phyloP scores from a whole-genome alignment of 2,888 invertebrate genomes.

The Quadroppia sp. region DNA sequence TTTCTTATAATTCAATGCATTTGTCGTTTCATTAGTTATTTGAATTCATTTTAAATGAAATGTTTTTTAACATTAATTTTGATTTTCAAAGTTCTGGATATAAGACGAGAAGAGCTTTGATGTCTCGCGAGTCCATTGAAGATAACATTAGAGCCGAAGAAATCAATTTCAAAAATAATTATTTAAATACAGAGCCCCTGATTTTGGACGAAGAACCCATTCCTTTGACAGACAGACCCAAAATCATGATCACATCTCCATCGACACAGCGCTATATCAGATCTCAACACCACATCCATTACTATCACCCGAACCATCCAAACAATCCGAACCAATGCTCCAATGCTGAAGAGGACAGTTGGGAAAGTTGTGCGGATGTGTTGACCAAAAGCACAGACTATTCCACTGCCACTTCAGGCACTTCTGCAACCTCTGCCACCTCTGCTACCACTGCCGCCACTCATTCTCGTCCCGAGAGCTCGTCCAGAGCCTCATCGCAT shows the following conservation, averaged over 20 bases:
- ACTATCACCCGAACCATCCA: conserved; percentile 14
- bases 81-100: conserved; percentile 24
- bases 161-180: conserved; percentile 3
- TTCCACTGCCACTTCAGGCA: background rate
- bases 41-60: background rate
- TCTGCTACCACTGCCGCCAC: conserved; percentile 21
- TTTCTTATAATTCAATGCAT: background rate
- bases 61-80: background rate
- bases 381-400: background rate
- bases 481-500: conserved; percentile 18
- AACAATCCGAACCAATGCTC: conserved; percentile 13
- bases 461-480: conserved; percentile 12
- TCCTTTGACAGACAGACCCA: conserved; percentile 17
- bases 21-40: background rate
- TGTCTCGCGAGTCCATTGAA: conserved; percentile 12
- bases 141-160: background rate
- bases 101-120: background rate
- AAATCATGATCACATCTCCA: conserved; percentile 27
- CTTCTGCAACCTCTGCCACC: conserved; percentile 14
- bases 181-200: background rate
- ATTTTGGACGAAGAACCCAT: background rate
- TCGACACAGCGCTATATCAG: conserved; percentile 17
- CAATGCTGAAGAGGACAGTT: conserved; percentile 12
- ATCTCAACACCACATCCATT: conserved; percentile 11
- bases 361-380: conserved; percentile 33